Base-by-base conservation (phyloP, 2,888 invertebrate species). In the Eurytoma adleriae region DNA sequence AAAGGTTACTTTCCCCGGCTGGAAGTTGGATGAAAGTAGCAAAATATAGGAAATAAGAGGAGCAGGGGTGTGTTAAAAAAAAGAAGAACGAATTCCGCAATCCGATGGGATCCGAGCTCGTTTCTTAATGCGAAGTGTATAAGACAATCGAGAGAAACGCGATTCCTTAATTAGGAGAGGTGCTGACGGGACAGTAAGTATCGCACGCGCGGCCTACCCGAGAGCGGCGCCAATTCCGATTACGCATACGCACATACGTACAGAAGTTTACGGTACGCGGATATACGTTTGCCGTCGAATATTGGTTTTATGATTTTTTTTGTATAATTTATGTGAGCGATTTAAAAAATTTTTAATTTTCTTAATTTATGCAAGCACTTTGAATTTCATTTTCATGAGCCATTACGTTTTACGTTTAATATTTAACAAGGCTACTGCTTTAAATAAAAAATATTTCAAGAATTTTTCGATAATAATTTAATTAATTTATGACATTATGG, bases 161-260 rank as follows among this genome's bases (percentile, higher is more conserved):
- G 72, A 77, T 77, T 64, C 52, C 40, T 80, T 80, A 80, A 80
- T 80, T 80, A 77, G 73, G 66, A 48, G 71, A 71, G 16, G 54
- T 27, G 18, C n/a, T 24, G 62, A 14, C 13, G 71, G 18, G 57
- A 59, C 40, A 40, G 40, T 40, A 40, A 40, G 20, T 67, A 61
- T 78, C 72, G 24, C 72, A 78, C 72, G 78, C 66, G 66, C 30
- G 2, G 24, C 0, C 13, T 18, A 24, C 10, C 40, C 40, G 40
- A 18, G 59, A 16, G 30, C 2, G 18, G 24, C 13, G 30, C 30
- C 20, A 12, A 48, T 48, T 52, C 56, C 20, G 68, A 24, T 69
- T 77, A 64, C 62, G 64, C 70, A 40, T 70, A 48, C 7, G 40
- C 27, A 30, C 64, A 62, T 48, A 48, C 10, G 10, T 10, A 40